Evolutionary conservation across 2,113 vertebrate genomes (phyloP), one percentile per base, ranked within the genome.

Genomic region (Grammomys surdaster): DNA sequence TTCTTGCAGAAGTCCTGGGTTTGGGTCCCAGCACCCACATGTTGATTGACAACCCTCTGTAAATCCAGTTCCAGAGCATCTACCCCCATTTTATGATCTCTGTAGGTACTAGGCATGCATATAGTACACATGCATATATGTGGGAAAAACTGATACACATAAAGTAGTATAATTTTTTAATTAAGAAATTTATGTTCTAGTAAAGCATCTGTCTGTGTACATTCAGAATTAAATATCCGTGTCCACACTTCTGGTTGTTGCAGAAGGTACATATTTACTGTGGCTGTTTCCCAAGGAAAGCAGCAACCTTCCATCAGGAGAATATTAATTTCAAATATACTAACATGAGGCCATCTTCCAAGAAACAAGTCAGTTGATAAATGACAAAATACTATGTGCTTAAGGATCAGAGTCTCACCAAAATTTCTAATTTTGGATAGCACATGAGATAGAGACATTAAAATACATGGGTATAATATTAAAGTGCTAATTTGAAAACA

Each of bases 291-390:
- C 63, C 60, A 95, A 87, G 78, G 54, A 91, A 91, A 88, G 82
- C n/a, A 89, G 20, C 8, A 54, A 82, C 65, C 36, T 81, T 48
- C 3, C 33, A 46, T 72, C 36, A 72, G 46, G 77, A 97, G 43
- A 94, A 86, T 81, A 81, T 81, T 81, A 81, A 81, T 56, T n/a
- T 82, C 63, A 96, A 93, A 95, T 89, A 94, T 17, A 43, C 56
- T 51, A 46, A 22, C 78, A 10, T 90, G n/a, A 93, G 76, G 63
- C 76, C 13, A 46, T 76, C 63, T 95, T 91, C 67, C 81, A 63
- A 82, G 80, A 72, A 96, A 91, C 22, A 96, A 60, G 63, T 46
- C 28, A 93, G 8, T 70, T 86, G 73, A 11, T 91, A 76, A 95
- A 92, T 72, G 80, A 72, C 84, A 69, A 94, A 97, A 96, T 88